phyloP scores from a whole-genome alignment of 2,888 invertebrate genomes.

The Sthenelais limicola region DNA sequence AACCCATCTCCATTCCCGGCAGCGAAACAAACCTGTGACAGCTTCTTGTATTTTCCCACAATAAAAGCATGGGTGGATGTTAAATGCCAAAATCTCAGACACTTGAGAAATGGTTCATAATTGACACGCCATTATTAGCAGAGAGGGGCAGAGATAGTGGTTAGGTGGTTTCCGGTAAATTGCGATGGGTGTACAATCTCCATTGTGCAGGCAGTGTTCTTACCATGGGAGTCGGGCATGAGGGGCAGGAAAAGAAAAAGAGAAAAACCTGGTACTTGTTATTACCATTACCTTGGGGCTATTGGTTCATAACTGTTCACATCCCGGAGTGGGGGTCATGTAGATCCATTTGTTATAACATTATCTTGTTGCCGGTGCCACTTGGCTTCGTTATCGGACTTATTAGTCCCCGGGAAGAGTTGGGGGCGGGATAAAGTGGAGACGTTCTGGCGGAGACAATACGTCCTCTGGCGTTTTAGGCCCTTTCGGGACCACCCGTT shows the following conservation, averaged over 20 bases:
- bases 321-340: slow-evolving; percentile 23
- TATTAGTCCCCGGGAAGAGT: not conserved
- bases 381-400: not conserved
- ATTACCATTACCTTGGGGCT: slow-evolving; percentile 4
- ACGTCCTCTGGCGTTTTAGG: slow-evolving; percentile 3
- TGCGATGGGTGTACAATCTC: too few relatives aligned
- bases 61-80: too few relatives aligned
- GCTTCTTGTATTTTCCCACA: too few relatives aligned
- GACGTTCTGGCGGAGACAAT: not conserved
- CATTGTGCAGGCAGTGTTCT: too few relatives aligned
- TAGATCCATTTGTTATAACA: slow-evolving; percentile 27
- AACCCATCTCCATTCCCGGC: too few relatives aligned
- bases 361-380: slow-evolving; percentile 26
- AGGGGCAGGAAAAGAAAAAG: too few relatives aligned
- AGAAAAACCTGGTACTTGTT: slow-evolving; percentile 30
- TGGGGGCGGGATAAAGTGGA: not conserved
- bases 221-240: not conserved
- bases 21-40: too few relatives aligned
- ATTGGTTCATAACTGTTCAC: slow-evolving; percentile 28
- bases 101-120: too few relatives aligned
- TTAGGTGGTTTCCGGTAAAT: too few relatives aligned
- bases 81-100: too few relatives aligned
- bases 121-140: too few relatives aligned
- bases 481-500: slow-evolving; percentile 20
- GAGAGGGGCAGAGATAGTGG: too few relatives aligned